phyloP scores from a whole-genome alignment of 2,113 vertebrate genomes.

The Passer montanus region DNA sequence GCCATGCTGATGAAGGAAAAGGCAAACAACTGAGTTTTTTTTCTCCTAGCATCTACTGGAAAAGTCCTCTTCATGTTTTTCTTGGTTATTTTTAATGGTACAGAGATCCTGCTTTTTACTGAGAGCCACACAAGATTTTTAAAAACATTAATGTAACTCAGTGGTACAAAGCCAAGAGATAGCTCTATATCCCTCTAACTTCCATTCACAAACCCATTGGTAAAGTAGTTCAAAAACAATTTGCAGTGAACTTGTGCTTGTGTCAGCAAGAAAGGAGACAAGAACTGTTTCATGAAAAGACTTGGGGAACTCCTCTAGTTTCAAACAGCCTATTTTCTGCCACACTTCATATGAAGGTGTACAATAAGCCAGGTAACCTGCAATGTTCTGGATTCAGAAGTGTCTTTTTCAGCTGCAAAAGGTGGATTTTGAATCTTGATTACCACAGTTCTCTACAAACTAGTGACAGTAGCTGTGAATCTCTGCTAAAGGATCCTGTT shows the following conservation, averaged over 20 bases:
- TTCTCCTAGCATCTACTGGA: background rate
- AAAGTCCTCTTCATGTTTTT: background rate
- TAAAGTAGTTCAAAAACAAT: background rate
- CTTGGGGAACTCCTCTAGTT: background rate
- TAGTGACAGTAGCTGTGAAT: background rate
- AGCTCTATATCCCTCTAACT: background rate
- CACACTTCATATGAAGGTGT: background rate
- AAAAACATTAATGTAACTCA: background rate
- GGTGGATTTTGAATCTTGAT: background rate
- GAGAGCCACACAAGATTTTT: background rate
- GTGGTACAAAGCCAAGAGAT: background rate
- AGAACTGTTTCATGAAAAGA: background rate
- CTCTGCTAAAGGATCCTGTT: background rate
- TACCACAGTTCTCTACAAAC: background rate
- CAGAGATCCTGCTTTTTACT: background rate
- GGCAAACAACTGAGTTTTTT: background rate
- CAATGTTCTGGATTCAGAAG: accelerated
- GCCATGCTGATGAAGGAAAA: background rate
- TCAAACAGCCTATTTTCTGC: background rate
- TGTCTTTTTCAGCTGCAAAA: background rate
- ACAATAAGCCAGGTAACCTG: background rate
- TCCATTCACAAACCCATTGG: background rate
- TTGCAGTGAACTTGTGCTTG: background rate
- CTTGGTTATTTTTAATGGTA: background rate
- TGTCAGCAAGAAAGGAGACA: background rate